A percentile compares a stretch with the other conserved stretches of the same genome.
Evolutionary conservation across 1,140 invertebrate genomes (phyloP).

Genomic region (Scaptomyza hsui): DNA sequence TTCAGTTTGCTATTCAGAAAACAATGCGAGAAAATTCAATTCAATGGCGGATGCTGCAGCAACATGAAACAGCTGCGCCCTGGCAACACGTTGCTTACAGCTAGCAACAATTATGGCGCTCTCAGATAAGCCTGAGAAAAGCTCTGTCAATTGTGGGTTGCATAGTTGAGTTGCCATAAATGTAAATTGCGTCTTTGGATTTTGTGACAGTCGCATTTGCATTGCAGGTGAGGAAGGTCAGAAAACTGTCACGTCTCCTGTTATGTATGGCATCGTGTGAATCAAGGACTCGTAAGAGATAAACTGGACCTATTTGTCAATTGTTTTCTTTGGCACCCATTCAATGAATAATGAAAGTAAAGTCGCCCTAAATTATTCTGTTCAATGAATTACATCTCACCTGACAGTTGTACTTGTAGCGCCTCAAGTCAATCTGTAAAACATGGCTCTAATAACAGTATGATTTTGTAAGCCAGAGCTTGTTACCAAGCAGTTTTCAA

Average conservation of each 20-base stretch:
- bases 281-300: constrained; percentile 9
- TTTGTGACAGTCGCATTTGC: constrained; percentile 1
- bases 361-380: too few relatives aligned
- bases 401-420: too few relatives aligned
- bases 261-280: neutral
- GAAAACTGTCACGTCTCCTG: constrained; percentile 1
- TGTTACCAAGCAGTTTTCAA: too few relatives aligned
- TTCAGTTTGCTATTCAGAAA: neutral
- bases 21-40: constrained; percentile 30
- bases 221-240: constrained; percentile 8
- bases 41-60: constrained; percentile 25
- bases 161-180: constrained; percentile 3
- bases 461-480: too few relatives aligned
- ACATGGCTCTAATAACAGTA: neutral
- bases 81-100: constrained; percentile 17
- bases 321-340: too few relatives aligned
- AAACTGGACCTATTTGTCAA: neutral
- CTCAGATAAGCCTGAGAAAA: constrained; percentile 34
- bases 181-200: neutral
- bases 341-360: too few relatives aligned
- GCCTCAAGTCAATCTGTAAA: too few relatives aligned
- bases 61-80: constrained; percentile 11
- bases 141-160: constrained; percentile 13
- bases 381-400: too few relatives aligned
- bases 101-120: constrained; percentile 16